phyloP scores from a whole-genome alignment of 30 jellyfish, hydroid and myxozoan genomes.

The Cassiopea andromeda region DNA sequence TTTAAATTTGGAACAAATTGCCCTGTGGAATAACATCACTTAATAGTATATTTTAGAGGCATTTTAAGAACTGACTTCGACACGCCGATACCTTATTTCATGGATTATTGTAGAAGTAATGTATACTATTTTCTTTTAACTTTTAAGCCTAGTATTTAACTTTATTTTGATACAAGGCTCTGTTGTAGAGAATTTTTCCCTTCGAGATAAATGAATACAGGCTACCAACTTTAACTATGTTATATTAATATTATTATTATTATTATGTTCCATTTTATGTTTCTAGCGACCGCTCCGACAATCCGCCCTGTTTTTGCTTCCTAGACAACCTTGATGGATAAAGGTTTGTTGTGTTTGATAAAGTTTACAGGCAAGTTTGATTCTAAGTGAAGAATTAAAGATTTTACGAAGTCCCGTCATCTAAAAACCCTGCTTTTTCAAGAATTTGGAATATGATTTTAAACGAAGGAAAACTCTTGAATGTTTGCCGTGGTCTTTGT shows the following conservation, averaged over 20 bases:
- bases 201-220: not conserved
- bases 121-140: not conserved
- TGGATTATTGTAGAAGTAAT: not conserved
- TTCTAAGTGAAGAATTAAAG: not conserved
- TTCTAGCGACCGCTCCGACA: too few relatives aligned
- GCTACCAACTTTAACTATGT: not conserved
- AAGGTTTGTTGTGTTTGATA: not conserved
- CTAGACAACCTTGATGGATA: not conserved
- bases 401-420: too few relatives aligned
- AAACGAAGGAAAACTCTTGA: too few relatives aligned
- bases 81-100: not conserved
- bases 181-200: not conserved
- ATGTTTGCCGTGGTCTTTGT: too few relatives aligned
- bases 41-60: too few relatives aligned
- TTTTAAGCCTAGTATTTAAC: not conserved
- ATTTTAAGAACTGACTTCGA: not conserved
- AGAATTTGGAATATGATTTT: too few relatives aligned
- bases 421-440: too few relatives aligned
- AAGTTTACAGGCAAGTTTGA: not conserved
- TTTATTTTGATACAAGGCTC: not conserved
- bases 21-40: too few relatives aligned
- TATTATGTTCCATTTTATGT: too few relatives aligned
- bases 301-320: too few relatives aligned
- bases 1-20: too few relatives aligned
- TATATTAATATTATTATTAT: too few relatives aligned